Evolutionary conservation across 2,888 invertebrate species (phyloP), one percentile per base, ranked within the genome.

Genomic region (Drepanosiphum platanoidis): DNA sequence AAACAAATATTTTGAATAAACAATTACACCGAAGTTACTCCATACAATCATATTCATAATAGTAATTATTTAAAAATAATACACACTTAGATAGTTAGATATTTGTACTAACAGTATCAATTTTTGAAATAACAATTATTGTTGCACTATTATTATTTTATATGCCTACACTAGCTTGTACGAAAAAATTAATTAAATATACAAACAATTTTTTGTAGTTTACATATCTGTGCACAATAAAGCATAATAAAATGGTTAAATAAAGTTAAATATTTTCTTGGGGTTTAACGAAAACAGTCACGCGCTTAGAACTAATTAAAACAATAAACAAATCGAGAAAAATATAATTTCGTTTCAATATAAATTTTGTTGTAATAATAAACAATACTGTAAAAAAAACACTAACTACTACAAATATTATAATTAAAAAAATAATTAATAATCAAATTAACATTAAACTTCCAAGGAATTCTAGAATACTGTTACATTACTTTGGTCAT

Each of bases 291-390:
- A 82, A 80, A 82, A 64, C 46, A 42, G 34, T 74, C 82, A 74
- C 64, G 72, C n/a, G 39, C 42, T 66, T 11, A 27, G 42, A 46
- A 64, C 74, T 74, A 72, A 82, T 82, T 74, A 74, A 82, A 82
- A 74, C 34, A 64, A 82, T 46, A 82, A 82, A 82, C 61, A 82
- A 82, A 82, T 72, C 61, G n/a, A 71, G n/a, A 30, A 70, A 34
- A 61, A 30, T 34, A 39, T 58, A 42, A 42, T 52, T 70, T 81
- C n/a, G 58, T 61, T 42, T 68, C 27, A 36, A 68, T n/a, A 79
- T 15, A 39, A 42, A 52, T 42, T 34, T n/a, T 32, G n/a, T 68
- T 18, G 11, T 36, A 11, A 22, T n/a, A 30, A 34, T 71, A 52
- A 70, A 80, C 30, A 58, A 58, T 81, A 27, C 15, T 18, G 22